These are phyloP conservation scores for Stegophylla sp. DNA, from an alignment of 2,888 invertebrate species.

Conservation along the genomic window DNA sequence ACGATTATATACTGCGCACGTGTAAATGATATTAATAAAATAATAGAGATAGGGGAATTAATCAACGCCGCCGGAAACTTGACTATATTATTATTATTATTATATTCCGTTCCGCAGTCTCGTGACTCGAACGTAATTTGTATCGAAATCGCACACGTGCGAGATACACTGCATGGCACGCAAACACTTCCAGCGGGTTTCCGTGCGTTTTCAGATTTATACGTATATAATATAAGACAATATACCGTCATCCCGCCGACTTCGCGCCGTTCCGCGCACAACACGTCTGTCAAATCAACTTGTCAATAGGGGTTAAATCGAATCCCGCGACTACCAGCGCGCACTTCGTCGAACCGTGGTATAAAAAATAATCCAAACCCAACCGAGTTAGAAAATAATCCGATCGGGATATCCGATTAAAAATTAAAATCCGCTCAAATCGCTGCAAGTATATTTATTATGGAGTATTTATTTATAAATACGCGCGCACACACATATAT, in stretches of 20 bases:
- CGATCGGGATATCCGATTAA: constrained; percentile 11
- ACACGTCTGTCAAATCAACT: constrained; percentile 23
- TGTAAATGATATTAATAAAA: too few relatives aligned
- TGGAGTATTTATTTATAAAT: too few relatives aligned
- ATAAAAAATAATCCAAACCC: constrained; percentile 2
- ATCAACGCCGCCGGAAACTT: too few relatives aligned
- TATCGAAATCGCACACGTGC: too few relatives aligned
- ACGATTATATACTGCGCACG: too few relatives aligned
- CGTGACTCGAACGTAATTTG: too few relatives aligned
- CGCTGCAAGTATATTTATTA: constrained; percentile 20
- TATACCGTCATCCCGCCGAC: neutral
- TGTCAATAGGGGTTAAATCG: constrained; percentile 15
- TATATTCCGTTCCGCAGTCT: too few relatives aligned
- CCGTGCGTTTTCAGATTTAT: neutral
- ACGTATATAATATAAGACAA: neutral
- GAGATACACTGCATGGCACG: too few relatives aligned
- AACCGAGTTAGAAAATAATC: constrained; percentile 20
- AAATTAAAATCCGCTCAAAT: constrained; percentile 16
- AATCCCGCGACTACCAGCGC: neutral
- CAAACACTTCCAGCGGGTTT: neutral
- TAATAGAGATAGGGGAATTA: too few relatives aligned
- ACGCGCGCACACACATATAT: too few relatives aligned
- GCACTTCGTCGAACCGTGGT: neutral
- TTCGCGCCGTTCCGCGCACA: neutral
- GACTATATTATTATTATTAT: too few relatives aligned